Evolutionary conservation across 1,140 invertebrate species (phyloP).

Genomic region (Coenobita brevimanus): DNA sequence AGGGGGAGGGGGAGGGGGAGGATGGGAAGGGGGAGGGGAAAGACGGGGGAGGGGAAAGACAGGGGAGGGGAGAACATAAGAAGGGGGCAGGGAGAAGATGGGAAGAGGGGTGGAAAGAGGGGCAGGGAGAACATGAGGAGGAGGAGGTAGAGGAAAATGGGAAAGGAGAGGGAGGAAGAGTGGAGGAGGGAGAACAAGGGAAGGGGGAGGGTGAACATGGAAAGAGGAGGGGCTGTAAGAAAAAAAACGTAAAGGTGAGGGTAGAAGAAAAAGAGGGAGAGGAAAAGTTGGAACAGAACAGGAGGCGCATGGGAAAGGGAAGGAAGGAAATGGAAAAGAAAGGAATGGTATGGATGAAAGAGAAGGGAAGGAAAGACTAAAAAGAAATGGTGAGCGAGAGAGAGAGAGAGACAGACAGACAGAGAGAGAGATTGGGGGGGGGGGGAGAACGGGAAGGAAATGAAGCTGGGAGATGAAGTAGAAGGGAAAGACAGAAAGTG

Average conservation of each 20-base stretch:
- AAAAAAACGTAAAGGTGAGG: background rate
- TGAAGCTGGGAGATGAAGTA: background rate
- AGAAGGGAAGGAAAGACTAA: background rate
- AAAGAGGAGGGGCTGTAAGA: background rate
- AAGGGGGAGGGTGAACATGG: background rate
- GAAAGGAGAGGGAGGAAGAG: background rate
- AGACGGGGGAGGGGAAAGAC: too few relatives aligned
- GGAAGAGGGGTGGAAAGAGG: background rate
- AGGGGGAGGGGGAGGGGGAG: slow-evolving; percentile 17
- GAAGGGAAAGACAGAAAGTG: background rate
- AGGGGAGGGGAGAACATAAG: background rate
- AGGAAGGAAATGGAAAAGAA: too few relatives aligned
- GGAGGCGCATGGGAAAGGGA: background rate
- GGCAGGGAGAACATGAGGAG: background rate
- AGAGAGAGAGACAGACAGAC: background rate
- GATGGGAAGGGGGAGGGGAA: background rate
- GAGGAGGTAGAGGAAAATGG: background rate
- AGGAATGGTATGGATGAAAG: too few relatives aligned
- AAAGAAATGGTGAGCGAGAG: background rate
- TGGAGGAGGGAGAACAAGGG: background rate
- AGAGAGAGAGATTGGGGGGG: background rate
- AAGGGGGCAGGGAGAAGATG: background rate
- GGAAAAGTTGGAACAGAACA: background rate
- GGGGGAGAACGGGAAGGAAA: background rate
- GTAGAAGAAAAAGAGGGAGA: background rate